Evolutionary conservation across 2,797 vertebrate genomes (phyloP).

Genomic region (Ciconia nigra): DNA sequence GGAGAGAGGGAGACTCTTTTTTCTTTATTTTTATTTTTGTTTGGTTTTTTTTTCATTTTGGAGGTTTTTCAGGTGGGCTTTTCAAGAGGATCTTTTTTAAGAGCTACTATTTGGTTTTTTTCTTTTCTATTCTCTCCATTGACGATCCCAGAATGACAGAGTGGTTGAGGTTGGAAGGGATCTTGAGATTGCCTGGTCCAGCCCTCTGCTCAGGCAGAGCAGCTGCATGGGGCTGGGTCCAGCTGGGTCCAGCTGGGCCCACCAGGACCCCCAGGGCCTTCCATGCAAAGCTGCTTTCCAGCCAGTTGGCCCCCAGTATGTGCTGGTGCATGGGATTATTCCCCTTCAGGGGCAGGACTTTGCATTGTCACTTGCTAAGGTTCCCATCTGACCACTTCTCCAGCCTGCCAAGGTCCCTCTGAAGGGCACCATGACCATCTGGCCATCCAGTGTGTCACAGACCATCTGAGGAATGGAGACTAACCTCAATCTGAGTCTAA

Average conservation of each 20-base stretch:
- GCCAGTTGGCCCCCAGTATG: neutral
- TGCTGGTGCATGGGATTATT: neutral
- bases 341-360: neutral
- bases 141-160: neutral
- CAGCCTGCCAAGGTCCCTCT: neutral
- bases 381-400: neutral
- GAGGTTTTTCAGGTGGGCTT: neutral
- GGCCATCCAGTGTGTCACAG: neutral
- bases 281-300: neutral
- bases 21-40: fast-evolving
- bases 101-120: neutral
- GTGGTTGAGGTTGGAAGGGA: neutral
- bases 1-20: neutral
- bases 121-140: neutral
- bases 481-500: neutral
- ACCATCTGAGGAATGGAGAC: neutral
- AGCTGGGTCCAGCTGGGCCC: neutral
- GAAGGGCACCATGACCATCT: neutral
- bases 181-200: neutral
- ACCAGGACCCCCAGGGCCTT: neutral
- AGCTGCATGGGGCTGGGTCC: neutral
- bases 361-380: neutral
- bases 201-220: neutral
- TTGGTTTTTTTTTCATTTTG: neutral
- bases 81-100: neutral